A percentile compares a stretch with the other conserved stretches of the same genome.
Evolutionary conservation across 2,888 invertebrate genomes (phyloP).

Genomic region (Mesorhabditis spiculigera): DNA sequence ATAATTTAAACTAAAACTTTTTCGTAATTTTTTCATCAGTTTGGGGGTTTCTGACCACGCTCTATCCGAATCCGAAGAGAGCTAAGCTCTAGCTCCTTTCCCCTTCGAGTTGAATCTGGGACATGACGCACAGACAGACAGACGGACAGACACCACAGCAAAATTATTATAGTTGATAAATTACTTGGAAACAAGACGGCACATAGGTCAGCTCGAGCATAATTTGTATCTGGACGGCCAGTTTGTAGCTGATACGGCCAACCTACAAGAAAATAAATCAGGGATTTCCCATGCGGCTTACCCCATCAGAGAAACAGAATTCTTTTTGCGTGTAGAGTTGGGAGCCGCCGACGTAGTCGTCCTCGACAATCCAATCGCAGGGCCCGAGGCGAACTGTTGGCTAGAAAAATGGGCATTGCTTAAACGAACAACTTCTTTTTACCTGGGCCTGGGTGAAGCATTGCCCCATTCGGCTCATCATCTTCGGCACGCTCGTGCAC

Average conservation of each 20-base stretch:
- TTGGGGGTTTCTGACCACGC: too few species aligned
- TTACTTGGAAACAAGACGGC: constrained; percentile 45
- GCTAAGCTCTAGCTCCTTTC: too few species aligned
- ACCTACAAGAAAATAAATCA: constrained; percentile 16
- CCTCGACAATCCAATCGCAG: constrained; percentile 31
- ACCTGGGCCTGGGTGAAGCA: constrained; percentile 58
- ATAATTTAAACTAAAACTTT: too few species aligned
- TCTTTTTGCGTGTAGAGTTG: neutral
- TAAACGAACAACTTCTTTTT: neutral
- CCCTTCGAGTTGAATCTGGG: too few species aligned
- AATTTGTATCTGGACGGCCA: constrained; percentile 19
- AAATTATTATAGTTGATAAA: too few species aligned
- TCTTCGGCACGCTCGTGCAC: constrained; percentile 51
- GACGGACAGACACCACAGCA: too few species aligned
- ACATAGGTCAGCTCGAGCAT: constrained; percentile 25
- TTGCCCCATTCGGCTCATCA: constrained; percentile 60
- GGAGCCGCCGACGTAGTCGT: constrained; percentile 33
- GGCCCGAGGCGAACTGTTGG: constrained; percentile 24
- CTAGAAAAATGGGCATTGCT: constrained; percentile 10
- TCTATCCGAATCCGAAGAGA: too few species aligned
- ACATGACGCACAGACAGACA: too few species aligned
- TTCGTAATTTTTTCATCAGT: too few species aligned
- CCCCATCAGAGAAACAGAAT: constrained; percentile 54
- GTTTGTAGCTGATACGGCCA: constrained; percentile 20
- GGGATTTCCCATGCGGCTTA: constrained; percentile 24